A percentile compares a stretch with the other conserved stretches of the same genome.
These are phyloP conservation scores for Perithous albicinctus DNA, from an alignment of 2,888 invertebrate species.

Conservation along the genomic window DNA sequence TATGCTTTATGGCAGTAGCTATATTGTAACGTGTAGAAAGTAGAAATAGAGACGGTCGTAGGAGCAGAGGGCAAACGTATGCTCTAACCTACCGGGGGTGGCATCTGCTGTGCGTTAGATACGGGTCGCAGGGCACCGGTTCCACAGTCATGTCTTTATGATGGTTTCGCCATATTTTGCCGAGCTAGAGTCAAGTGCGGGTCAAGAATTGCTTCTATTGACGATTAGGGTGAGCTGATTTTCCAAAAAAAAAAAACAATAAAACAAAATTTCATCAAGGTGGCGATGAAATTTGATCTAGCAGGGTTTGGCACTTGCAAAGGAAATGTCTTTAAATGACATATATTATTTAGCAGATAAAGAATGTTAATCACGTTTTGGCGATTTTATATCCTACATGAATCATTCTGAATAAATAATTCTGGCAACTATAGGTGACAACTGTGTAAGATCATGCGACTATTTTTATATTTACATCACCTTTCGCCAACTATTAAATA, in stretches of 20 bases:
- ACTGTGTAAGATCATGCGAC: no score
- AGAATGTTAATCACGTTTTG: background rate
- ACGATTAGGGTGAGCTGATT: slow-evolving; percentile 68
- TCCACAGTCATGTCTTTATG: slow-evolving; percentile 75
- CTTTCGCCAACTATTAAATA: no score
- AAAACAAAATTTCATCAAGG: slow-evolving; percentile 14
- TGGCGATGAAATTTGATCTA: background rate
- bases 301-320: background rate
- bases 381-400: background rate
- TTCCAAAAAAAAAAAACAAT: slow-evolving; percentile 5
- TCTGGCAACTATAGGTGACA: no score
- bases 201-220: slow-evolving; percentile 75
- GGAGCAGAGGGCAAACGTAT: slow-evolving; percentile 66
- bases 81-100: slow-evolving; percentile 74
- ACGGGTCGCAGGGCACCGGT: slow-evolving; percentile 84
- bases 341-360: no score
- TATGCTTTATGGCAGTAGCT: slow-evolving; percentile 50
- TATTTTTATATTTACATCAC: no score
- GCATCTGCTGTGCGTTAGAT: slow-evolving; percentile 84
- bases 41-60: slow-evolving; percentile 57
- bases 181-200: slow-evolving; percentile 65
- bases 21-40: slow-evolving; percentile 50
- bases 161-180: slow-evolving; percentile 66
- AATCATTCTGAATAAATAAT: no score
- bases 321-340: background rate